Conservation (phyloP, 2,888 invertebrate genomes). For the Adineta ricciae region DNA sequence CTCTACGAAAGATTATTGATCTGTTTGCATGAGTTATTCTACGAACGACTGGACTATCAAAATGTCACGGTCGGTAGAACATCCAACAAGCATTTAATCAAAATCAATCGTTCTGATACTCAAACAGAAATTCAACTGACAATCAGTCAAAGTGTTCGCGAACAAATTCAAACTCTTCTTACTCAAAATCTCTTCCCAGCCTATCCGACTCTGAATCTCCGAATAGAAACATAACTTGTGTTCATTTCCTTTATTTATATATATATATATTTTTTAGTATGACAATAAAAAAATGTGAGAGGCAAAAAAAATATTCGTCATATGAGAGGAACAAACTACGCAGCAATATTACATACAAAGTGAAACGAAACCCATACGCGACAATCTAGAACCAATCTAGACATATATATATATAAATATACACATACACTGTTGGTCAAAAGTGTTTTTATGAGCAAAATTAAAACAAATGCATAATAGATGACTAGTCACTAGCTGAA, state of each 20-base stretch:
- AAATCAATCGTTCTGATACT: neutral
- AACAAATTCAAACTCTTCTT: neutral
- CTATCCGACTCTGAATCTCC: neutral
- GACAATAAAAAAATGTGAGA: neutral
- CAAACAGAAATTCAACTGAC: neutral
- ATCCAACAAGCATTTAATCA: neutral
- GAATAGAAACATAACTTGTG: neutral
- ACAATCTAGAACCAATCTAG: neutral
- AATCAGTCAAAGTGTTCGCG: neutral
- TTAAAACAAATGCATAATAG: neutral
- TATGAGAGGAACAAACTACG: neutral
- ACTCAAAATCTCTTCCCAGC: neutral
- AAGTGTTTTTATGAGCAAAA: neutral
- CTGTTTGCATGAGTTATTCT: neutral
- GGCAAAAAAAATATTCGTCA: constrained; percentile 1
- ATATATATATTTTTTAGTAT: neutral
- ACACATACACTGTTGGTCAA: neutral
- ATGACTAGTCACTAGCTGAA: neutral
- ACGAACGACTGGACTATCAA: neutral
- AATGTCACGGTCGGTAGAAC: neutral
- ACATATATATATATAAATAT: neutral
- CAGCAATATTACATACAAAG: neutral
- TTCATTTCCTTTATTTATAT: neutral
- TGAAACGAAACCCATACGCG: neutral
- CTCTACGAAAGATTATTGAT: neutral